phyloP scores from a whole-genome alignment of 2,888 invertebrate species.

The Apotomis turbidana region DNA sequence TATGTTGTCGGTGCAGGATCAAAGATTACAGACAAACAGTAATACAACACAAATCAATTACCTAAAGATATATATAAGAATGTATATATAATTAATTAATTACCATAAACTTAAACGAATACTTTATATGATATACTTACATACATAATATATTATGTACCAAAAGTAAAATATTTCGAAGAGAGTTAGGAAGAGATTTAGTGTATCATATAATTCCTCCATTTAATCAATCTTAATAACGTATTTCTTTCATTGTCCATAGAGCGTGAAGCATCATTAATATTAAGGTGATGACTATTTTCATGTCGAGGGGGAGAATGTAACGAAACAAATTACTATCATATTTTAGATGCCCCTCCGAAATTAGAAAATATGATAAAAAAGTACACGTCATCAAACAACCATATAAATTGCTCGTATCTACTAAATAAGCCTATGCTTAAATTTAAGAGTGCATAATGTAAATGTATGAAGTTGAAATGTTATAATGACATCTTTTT shows the following conservation, averaged over 20 bases:
- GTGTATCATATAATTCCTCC: too few species aligned
- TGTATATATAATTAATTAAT: too few species aligned
- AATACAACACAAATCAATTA: too few species aligned
- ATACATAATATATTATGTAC: too few species aligned
- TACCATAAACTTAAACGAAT: too few species aligned
- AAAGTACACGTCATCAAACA: slow-evolving; percentile 28
- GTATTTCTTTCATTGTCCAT: background rate
- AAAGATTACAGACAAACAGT: too few species aligned
- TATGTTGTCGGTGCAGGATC: too few species aligned
- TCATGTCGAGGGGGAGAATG: slow-evolving; percentile 47
- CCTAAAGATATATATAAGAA: too few species aligned
- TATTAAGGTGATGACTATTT: slow-evolving; percentile 33
- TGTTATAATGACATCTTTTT: background rate
- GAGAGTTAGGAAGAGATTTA: too few species aligned
- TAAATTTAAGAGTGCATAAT: background rate
- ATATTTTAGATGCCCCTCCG: slow-evolving; percentile 52
- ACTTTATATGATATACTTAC: too few species aligned
- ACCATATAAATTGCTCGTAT: slow-evolving; percentile 3
- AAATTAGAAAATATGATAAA: slow-evolving; percentile 52
- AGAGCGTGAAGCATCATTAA: slow-evolving; percentile 12
- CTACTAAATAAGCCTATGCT: background rate
- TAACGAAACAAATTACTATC: slow-evolving; percentile 55
- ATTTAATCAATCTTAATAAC: background rate
- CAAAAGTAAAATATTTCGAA: too few species aligned
- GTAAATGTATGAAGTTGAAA: background rate